Conservation (phyloP, 2,113 vertebrate genomes). For the Etheostoma spectabile region DNA sequence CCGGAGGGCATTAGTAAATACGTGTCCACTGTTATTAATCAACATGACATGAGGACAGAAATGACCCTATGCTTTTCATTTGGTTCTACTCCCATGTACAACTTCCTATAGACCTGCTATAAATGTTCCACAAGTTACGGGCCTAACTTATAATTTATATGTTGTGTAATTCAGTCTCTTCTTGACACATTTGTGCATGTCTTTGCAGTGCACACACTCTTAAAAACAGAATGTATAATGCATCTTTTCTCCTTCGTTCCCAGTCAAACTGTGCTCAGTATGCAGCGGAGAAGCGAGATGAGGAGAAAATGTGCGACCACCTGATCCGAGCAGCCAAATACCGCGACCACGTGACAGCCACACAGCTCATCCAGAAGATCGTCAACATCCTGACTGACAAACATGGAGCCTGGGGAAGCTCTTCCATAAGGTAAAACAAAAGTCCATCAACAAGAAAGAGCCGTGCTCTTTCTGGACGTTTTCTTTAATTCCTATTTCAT, state of each 20-base stretch:
- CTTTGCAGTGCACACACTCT: not conserved
- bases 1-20: constrained; percentile 82
- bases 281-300: constrained; percentile 94
- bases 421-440: constrained; percentile 87
- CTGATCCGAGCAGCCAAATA: constrained; percentile 96
- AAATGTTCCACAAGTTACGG: not conserved
- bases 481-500: not conserved
- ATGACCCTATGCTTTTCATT: constrained; percentile 81
- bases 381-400: constrained; percentile 97
- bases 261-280: constrained; percentile 97
- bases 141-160: not conserved
- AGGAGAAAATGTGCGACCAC: constrained; percentile 99
- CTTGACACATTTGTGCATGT: not conserved
- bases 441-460: not conserved
- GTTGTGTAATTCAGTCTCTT: not conserved
- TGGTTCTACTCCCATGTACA: constrained; percentile 56
- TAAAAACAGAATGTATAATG: not conserved
- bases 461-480: not conserved
- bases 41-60: constrained; percentile 81
- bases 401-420: constrained; percentile 95
- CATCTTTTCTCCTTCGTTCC: constrained; percentile 7
- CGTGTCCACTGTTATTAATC: constrained; percentile 87
- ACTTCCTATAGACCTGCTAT: not conserved
- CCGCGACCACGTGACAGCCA: constrained; percentile 95
- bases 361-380: constrained; percentile 97